phyloP scores from a whole-genome alignment of 2,888 invertebrate species.

The Orchestes rusci region DNA sequence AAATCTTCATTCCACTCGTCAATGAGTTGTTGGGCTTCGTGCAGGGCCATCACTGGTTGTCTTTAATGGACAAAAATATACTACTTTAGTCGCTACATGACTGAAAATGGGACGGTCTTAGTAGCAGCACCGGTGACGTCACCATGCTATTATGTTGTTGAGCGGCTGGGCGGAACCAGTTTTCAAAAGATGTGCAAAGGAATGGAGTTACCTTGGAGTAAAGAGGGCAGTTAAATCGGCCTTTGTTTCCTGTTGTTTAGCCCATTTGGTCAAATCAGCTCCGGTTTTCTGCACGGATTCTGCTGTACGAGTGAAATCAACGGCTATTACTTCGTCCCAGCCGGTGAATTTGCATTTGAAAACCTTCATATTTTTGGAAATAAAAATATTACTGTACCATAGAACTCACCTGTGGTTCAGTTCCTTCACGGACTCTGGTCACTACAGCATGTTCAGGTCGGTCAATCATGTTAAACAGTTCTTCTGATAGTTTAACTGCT shows the following conservation, averaged over 20 bases:
- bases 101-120: no score
- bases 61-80: no score
- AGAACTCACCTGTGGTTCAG: conserved; percentile 64
- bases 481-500: conserved; percentile 93
- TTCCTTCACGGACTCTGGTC: conserved; percentile 85
- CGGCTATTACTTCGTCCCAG: conserved; percentile 99
- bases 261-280: conserved; percentile 91
- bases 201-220: conserved; percentile 53
- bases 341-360: conserved; percentile 96
- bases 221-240: conserved; percentile 94
- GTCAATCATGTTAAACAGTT: conserved; percentile 90
- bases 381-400: background rate
- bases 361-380: conserved; percentile 48
- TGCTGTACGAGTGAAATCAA: conserved; percentile 97
- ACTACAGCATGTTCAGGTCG: conserved; percentile 83
- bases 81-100: no score
- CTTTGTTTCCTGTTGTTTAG: conserved; percentile 80
- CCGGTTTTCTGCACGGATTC: conserved; percentile 95
- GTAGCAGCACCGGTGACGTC: no score
- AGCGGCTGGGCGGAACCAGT: background rate
- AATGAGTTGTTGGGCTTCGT: conserved; percentile 81
- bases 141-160: no score
- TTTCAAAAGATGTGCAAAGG: background rate
- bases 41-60: conserved; percentile 76
- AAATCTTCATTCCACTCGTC: conserved; percentile 98